phyloP scores from a whole-genome alignment of 2,113 vertebrate species.

The Cryptomyrus ogoouensis region DNA sequence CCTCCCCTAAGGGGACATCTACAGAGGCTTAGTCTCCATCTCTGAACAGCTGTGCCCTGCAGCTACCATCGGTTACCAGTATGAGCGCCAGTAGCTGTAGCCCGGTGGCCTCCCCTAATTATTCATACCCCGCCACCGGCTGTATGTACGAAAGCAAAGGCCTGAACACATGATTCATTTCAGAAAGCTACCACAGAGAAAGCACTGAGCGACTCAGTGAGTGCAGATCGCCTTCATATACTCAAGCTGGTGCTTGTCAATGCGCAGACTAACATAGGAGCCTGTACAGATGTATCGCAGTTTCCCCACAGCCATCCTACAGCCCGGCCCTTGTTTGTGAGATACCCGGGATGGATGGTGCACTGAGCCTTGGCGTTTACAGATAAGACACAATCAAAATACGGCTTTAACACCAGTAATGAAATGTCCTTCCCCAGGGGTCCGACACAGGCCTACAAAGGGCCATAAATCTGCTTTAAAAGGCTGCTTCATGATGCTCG shows the following conservation, averaged over 20 bases:
- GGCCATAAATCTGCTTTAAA: background rate
- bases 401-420: background rate
- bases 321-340: too few species aligned
- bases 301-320: background rate
- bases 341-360: background rate
- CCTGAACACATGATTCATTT: background rate
- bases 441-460: background rate
- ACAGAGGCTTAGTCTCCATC: background rate
- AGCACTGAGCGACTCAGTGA: background rate
- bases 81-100: background rate
- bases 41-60: slow-evolving; percentile 3
- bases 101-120: background rate
- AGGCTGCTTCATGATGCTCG: background rate
- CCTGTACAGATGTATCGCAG: background rate
- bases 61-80: background rate
- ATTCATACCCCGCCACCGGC: background rate
- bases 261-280: background rate
- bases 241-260: background rate
- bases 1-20: background rate
- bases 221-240: background rate
- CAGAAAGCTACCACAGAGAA: background rate
- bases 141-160: background rate
- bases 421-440: background rate
- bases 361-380: background rate
- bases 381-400: background rate